Percentiles rank a stretch among this genome's conserved stretches.
phyloP scores from a whole-genome alignment of 2,113 vertebrate genomes.

The Leptodactylus fuscus region DNA sequence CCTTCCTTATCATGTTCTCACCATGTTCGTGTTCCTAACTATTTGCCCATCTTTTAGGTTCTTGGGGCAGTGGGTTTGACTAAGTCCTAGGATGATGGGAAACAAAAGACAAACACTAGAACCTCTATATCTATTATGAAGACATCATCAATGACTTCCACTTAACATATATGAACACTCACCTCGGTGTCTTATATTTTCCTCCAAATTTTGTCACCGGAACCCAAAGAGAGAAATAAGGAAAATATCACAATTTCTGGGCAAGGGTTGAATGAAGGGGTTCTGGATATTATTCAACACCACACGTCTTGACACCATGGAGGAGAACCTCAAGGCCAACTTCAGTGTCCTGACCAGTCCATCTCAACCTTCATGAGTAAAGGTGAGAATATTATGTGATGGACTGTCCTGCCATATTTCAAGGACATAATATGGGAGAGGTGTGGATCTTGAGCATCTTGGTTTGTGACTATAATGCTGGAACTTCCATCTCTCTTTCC shows the following conservation, averaged over 20 bases:
- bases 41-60: too few species aligned
- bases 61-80: constrained; percentile 80
- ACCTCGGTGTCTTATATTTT: background rate
- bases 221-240: constrained; percentile 75
- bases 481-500: too few species aligned
- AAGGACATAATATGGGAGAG: too few species aligned
- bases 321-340: constrained; percentile 64
- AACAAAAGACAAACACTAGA: constrained; percentile 70
- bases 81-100: constrained; percentile 80
- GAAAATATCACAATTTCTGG: constrained; percentile 76
- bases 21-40: too few species aligned
- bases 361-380: constrained; percentile 48
- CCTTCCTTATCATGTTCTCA: too few species aligned
- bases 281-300: constrained; percentile 71
- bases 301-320: constrained; percentile 78
- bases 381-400: too few species aligned
- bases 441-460: too few species aligned
- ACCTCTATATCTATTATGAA: constrained; percentile 79
- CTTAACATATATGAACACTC: too few species aligned
- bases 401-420: too few species aligned
- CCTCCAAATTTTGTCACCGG: constrained; percentile 61
- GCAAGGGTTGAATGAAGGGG: constrained; percentile 71
- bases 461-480: too few species aligned
- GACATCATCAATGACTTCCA: constrained; percentile 68
- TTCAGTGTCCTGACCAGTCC: constrained; percentile 17